Conservation (phyloP, 2,113 vertebrate genomes). For the Aythya baeri region DNA sequence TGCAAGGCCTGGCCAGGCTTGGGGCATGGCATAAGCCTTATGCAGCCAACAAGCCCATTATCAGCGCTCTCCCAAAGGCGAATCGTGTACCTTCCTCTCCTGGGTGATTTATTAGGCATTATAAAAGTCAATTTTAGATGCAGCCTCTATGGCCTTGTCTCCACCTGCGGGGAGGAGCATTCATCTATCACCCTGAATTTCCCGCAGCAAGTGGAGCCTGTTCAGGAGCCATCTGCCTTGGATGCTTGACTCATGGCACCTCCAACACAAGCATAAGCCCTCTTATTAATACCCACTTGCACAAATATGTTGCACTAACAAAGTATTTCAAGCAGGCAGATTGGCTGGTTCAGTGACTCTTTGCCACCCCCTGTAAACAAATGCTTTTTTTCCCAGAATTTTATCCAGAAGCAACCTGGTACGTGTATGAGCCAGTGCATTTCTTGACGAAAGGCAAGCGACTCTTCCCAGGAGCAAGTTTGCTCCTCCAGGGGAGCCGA, state of each 20-base stretch:
- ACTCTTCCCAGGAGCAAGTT: not conserved
- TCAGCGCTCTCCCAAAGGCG: not conserved
- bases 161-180: not conserved
- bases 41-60: not conserved
- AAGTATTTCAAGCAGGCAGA: not conserved
- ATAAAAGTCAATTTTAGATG: not conserved
- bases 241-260: not conserved
- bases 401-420: not conserved
- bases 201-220: not conserved
- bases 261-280: not conserved
- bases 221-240: constrained; percentile 1
- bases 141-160: not conserved
- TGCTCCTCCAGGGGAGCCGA: not conserved
- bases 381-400: not conserved
- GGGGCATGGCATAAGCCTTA: not conserved
- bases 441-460: not conserved
- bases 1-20: not conserved
- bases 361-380: not conserved
- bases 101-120: not conserved
- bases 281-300: not conserved
- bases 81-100: not conserved
- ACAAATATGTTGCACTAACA: not conserved
- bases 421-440: not conserved
- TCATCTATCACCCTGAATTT: not conserved
- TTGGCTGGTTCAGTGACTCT: constrained; percentile 17